Percentiles rank a stretch among this genome's conserved stretches.
phyloP scores from a whole-genome alignment of 2,797 vertebrate genomes.

The Eulemur coronatus region DNA sequence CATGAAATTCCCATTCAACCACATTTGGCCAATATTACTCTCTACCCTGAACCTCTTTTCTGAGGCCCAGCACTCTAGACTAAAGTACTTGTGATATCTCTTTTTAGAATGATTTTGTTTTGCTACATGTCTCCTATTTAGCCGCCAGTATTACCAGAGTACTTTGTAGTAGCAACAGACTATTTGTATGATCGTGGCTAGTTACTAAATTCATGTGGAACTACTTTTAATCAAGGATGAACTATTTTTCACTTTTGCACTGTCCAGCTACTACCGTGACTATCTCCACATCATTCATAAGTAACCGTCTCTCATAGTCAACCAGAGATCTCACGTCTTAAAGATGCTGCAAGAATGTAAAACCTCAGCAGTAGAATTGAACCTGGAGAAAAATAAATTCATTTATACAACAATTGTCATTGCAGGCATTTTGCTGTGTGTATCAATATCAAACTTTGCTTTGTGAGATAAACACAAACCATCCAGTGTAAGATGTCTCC shows the following conservation, averaged over 20 bases:
- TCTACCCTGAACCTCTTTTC: neutral
- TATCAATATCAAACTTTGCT: neutral
- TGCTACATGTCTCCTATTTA: neutral
- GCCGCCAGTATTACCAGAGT: neutral
- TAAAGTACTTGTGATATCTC: neutral
- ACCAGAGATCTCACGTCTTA: neutral
- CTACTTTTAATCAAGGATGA: constrained; percentile 35
- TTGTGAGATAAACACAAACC: neutral
- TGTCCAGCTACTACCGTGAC: constrained; percentile 69
- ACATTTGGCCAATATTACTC: constrained; percentile 25
- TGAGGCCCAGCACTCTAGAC: neutral
- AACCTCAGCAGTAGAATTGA: neutral
- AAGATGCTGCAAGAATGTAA: neutral
- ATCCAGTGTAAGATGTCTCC: neutral
- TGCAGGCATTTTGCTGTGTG: neutral
- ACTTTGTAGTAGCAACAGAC: neutral
- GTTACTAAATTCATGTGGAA: constrained; percentile 54
- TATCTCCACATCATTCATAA: neutral
- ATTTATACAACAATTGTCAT: neutral
- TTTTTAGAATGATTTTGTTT: neutral
- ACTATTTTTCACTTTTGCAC: constrained; percentile 51
- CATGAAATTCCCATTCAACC: constrained; percentile 29
- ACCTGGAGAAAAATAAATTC: neutral
- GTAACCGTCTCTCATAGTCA: neutral
- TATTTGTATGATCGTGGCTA: neutral